Evolutionary conservation across 2,797 vertebrate genomes (phyloP).

Genomic region (Halcyon leucocephala): DNA sequence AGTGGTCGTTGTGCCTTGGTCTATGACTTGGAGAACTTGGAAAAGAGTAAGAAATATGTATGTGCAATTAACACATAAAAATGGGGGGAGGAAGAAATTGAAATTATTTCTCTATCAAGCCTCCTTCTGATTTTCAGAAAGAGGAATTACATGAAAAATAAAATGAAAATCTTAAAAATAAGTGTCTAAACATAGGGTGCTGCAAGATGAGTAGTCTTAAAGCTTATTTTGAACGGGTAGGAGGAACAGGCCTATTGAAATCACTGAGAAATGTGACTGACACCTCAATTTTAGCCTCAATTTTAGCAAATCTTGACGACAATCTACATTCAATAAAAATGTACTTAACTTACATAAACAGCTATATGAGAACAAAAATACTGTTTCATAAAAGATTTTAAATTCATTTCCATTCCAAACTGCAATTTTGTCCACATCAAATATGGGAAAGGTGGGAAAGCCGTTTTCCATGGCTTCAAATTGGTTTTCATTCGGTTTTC

Average conservation of each 20-base stretch:
- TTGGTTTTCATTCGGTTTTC: neutral
- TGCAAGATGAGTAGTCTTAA: neutral
- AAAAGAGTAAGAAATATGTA: neutral
- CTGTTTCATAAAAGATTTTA: neutral
- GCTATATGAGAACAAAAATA: neutral
- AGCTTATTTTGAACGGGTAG: neutral
- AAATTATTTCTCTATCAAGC: neutral
- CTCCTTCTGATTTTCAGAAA: constrained; percentile 8
- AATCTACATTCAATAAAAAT: neutral
- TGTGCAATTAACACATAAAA: neutral
- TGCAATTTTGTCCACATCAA: neutral
- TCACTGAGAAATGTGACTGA: neutral
- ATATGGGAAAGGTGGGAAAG: neutral
- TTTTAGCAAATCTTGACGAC: neutral
- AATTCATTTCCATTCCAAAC: neutral
- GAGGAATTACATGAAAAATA: neutral
- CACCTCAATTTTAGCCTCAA: neutral
- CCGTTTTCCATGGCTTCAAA: neutral
- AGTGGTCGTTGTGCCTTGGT: neutral
- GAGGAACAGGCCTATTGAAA: neutral
- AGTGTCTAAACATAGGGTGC: neutral
- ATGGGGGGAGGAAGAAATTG: accelerated
- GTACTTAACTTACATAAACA: neutral
- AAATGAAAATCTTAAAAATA: constrained; percentile 9
- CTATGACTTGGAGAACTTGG: neutral